Base-by-base conservation (phyloP, 2,113 vertebrate species). In the Coptodon bakossiorum region DNA sequence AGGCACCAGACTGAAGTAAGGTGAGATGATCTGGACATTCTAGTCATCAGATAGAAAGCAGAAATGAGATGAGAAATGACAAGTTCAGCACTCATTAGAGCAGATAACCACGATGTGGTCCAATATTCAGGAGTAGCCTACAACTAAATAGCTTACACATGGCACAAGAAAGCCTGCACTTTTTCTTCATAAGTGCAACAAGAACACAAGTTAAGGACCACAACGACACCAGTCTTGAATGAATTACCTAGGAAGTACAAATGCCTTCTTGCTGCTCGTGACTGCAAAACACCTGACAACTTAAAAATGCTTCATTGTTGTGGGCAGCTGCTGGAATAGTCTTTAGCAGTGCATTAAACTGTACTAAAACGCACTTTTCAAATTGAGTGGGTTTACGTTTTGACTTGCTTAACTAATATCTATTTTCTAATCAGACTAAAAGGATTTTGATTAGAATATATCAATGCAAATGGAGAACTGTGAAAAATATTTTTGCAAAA, bases 381-480 rank as follows among this genome's bases (percentile, higher is more conserved):
- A 16, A 84, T 27, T 80, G 3, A 83, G 22, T 24, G 4, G 11
- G 11, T 54, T 54, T 48, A 63, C 6, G 31, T 71, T 87, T 84
- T 85, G 8, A 56, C 73, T 82, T 84, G n/a, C 66, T 85, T 14
- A 24, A 81, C 19, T 16, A 85, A 57, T 56, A 36, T 83, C 31
- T 40, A 19, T 24, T 54, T 87, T 94, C 76, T 91, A 91, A 94
- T 95, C 71, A 92, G 81, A 91, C 83, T 94, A 89, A 94, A 91
- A 95, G 87, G 82, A 43, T 87, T 89, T 89, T 86, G 84, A 89
- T 83, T 84, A 38, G 16, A 87, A 82, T 89, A 82, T 89, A 89
- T 92, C 34, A 94, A 92, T 94, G 84, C 86, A 86, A 93, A 45
- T 27, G 12, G n/a, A 81, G 22, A 73, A 11, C 45, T 24, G 13